phyloP scores from a whole-genome alignment of 2,888 invertebrate genomes.

The Notodonta dromedarius region DNA sequence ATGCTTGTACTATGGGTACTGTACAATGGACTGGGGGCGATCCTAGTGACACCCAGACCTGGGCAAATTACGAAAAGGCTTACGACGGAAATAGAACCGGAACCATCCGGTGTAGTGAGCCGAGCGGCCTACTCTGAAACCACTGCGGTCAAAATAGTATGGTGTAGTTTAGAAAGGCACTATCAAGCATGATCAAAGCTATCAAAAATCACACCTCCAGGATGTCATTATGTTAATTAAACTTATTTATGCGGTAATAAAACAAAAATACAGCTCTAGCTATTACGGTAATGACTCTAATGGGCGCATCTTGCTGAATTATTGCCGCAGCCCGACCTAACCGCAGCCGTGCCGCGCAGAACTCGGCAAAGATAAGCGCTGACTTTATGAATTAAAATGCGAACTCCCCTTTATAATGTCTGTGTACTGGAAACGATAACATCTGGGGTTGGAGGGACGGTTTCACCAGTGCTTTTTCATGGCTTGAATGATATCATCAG shows the following conservation, averaged over 20 bases:
- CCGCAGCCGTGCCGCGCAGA: slow-evolving; percentile 5
- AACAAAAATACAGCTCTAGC: slow-evolving; percentile 22
- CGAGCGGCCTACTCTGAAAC: too few species aligned
- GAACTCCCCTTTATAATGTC: not conserved
- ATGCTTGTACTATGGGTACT: not conserved
- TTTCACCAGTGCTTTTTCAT: too few species aligned
- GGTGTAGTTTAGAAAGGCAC: not conserved
- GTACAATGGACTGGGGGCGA: too few species aligned
- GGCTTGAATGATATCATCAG: too few species aligned
- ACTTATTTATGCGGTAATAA: slow-evolving; percentile 7
- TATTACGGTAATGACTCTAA: slow-evolving; percentile 24
- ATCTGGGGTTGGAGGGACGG: not conserved
- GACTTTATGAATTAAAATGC: slow-evolving; percentile 3
- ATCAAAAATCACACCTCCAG: slow-evolving; percentile 6
- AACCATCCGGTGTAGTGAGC: too few species aligned
- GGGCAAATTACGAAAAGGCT: too few species aligned
- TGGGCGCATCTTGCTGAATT: slow-evolving; percentile 18
- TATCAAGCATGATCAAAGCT: too few species aligned
- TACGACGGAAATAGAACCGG: too few species aligned
- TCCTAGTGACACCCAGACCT: too few species aligned
- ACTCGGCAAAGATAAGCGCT: slow-evolving; percentile 3
- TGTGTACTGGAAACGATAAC: not conserved
- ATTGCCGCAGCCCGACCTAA: slow-evolving; percentile 12
- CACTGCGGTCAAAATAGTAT: not conserved
- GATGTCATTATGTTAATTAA: slow-evolving; percentile 7